These are phyloP conservation scores for Plebejus argus DNA, from an alignment of 2,888 invertebrate genomes.

Conservation along the genomic window DNA sequence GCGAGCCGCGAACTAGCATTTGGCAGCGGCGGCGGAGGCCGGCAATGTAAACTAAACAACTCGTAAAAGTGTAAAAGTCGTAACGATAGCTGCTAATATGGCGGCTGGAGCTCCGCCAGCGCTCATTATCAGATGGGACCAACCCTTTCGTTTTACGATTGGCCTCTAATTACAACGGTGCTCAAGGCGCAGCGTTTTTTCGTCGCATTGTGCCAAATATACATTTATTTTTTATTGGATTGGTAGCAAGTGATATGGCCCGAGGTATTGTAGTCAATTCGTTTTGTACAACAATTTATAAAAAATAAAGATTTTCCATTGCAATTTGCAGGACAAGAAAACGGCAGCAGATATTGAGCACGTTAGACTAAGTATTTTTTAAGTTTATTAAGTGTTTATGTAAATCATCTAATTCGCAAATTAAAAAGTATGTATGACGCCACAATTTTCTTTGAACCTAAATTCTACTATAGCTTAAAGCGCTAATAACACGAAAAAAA, in stretches of 20 bases:
- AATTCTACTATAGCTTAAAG: background rate
- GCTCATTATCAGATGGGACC: slow-evolving; percentile 80
- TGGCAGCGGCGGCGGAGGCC: slow-evolving; percentile 70
- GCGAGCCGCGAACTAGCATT: slow-evolving; percentile 79
- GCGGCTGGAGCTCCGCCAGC: slow-evolving; percentile 76
- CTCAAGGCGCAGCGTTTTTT: slow-evolving; percentile 73
- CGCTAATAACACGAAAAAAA: slow-evolving; percentile 67
- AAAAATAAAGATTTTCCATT: background rate
- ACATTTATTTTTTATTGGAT: slow-evolving; percentile 63
- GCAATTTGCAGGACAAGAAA: too few relatives aligned
- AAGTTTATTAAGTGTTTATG: background rate
- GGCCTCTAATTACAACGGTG: slow-evolving; percentile 77
- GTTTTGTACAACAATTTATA: background rate
- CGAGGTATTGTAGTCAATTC: background rate
- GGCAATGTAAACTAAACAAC: slow-evolving; percentile 77
- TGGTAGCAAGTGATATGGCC: background rate
- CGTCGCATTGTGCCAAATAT: slow-evolving; percentile 67
- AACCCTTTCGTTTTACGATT: slow-evolving; percentile 80
- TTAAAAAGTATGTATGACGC: background rate
- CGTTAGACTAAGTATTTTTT: background rate
- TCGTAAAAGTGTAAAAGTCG: slow-evolving; percentile 81
- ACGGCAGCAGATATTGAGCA: background rate
- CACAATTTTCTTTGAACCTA: background rate
- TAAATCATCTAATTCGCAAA: background rate
- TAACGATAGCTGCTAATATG: slow-evolving; percentile 79